phyloP scores from a whole-genome alignment of 2,113 vertebrate species.

The Hyla sarda region DNA sequence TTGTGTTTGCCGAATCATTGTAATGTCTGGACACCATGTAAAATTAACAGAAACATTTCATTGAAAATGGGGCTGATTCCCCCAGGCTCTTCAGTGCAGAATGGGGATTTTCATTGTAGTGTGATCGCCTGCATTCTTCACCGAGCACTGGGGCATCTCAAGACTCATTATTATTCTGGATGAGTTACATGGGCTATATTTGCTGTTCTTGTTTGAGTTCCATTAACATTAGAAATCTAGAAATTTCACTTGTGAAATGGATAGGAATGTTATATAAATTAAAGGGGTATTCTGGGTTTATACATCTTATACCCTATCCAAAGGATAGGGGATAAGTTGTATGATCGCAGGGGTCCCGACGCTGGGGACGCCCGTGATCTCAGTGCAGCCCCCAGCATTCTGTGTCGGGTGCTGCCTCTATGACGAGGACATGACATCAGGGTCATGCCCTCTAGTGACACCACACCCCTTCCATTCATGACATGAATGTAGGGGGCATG shows the following conservation, averaged over 20 bases:
- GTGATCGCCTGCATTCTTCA: slow-evolving; percentile 5
- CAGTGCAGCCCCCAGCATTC: too few relatives aligned
- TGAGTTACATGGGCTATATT: not conserved
- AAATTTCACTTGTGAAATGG: not conserved
- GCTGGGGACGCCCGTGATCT: too few relatives aligned
- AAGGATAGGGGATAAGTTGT: too few relatives aligned
- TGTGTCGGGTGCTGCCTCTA: too few relatives aligned
- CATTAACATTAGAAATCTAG: slow-evolving; percentile 38
- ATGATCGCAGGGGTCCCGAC: too few relatives aligned
- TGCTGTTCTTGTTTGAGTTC: slow-evolving; percentile 10
- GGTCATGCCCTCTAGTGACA: too few relatives aligned
- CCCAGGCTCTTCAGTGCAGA: slow-evolving; percentile 31
- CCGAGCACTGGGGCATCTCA: slow-evolving; percentile 38
- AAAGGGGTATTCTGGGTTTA: too few relatives aligned
- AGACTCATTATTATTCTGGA: slow-evolving; percentile 49
- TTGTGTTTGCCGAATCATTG: slow-evolving; percentile 60
- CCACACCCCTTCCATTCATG: too few relatives aligned
- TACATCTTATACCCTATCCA: too few relatives aligned
- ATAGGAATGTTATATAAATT: not conserved
- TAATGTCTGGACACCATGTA: slow-evolving; percentile 61
- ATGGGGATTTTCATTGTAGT: slow-evolving; percentile 51
- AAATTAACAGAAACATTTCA: slow-evolving; percentile 63
- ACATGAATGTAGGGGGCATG: too few relatives aligned
- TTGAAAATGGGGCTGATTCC: slow-evolving; percentile 49
- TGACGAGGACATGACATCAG: too few relatives aligned